These are phyloP conservation scores for Cheilinus undulatus DNA, from an alignment of 2,113 vertebrate species.

Conservation along the genomic window DNA sequence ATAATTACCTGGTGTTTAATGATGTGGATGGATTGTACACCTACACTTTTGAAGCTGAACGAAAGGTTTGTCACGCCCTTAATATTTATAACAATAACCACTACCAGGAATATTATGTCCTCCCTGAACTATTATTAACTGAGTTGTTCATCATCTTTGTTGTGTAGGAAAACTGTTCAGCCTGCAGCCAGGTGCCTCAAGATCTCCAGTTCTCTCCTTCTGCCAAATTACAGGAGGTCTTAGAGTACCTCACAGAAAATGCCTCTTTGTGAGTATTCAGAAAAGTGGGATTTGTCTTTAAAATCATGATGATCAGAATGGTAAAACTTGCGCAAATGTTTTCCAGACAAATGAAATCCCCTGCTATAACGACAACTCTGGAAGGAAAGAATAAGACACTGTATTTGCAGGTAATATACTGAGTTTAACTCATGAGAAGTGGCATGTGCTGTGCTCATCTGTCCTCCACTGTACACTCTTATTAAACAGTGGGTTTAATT, in stretches of 20 bases:
- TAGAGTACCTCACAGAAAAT: slow-evolving; percentile 95
- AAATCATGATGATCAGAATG: neutral
- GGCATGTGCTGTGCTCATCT: neutral
- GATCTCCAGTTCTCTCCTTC: slow-evolving; percentile 95
- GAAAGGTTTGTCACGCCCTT: slow-evolving; percentile 85
- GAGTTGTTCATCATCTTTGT: neutral
- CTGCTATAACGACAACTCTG: slow-evolving; percentile 96
- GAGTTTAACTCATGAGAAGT: neutral
- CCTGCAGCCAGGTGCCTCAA: slow-evolving; percentile 96
- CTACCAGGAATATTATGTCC: no score
- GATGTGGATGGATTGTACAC: slow-evolving; percentile 95
- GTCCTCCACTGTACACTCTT: neutral
- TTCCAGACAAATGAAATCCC: slow-evolving; percentile 97
- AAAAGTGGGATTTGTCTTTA: neutral
- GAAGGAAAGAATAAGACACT: slow-evolving; percentile 97
- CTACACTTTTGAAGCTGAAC: slow-evolving; percentile 94
- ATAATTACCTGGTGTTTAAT: slow-evolving; percentile 97
- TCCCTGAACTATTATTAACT: neutral
- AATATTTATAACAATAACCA: neutral
- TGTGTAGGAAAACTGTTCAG: slow-evolving; percentile 87
- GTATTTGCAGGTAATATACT: slow-evolving; percentile 91
- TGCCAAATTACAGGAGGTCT: slow-evolving; percentile 95
- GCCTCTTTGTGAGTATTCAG: slow-evolving; percentile 91
- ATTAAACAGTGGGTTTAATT: neutral
- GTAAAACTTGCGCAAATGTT: neutral